A percentile compares a stretch with the other conserved stretches of the same genome.
Conservation (phyloP, 2,888 invertebrate species). For the Eilema sororculum region DNA sequence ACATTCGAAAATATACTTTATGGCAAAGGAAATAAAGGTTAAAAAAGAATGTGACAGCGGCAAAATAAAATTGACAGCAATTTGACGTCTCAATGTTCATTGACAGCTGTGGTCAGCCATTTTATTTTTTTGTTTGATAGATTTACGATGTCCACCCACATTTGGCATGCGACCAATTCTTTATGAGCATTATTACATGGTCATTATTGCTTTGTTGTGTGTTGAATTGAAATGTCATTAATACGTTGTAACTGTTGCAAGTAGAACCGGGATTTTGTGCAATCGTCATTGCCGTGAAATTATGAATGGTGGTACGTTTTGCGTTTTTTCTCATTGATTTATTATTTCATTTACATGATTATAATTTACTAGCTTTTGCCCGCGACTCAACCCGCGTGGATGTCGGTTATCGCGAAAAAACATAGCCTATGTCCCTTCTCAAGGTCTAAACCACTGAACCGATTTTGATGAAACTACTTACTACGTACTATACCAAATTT, state of each 20-base stretch:
- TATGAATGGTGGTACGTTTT: slow-evolving; percentile 25
- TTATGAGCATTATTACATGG: slow-evolving; percentile 62
- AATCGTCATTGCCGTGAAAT: slow-evolving; percentile 35
- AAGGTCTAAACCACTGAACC: no score
- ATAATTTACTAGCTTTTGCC: no score
- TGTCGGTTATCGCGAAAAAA: no score
- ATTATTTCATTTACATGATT: not conserved
- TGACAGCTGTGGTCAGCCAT: slow-evolving; percentile 82
- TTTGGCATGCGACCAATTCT: slow-evolving; percentile 60
- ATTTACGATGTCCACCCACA: slow-evolving; percentile 74
- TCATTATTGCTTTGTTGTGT: slow-evolving; percentile 61
- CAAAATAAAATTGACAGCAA: slow-evolving; percentile 45
- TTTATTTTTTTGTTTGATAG: slow-evolving; percentile 59
- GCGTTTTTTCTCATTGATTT: not conserved
- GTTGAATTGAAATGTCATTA: slow-evolving; percentile 48
- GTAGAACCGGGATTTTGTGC: slow-evolving; percentile 27
- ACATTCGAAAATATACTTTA: slow-evolving; percentile 47
- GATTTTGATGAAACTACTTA: no score
- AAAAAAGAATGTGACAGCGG: not conserved
- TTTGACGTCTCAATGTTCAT: slow-evolving; percentile 75
- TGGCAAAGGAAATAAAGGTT: not conserved
- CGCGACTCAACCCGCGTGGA: no score
- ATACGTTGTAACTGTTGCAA: slow-evolving; percentile 21
- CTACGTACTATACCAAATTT: no score
- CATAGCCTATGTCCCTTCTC: no score